Evolutionary conservation across 2,888 invertebrate genomes (phyloP), one percentile per base, ranked within the genome.

Genomic region (Scaptomyza cyrtandrae): DNA sequence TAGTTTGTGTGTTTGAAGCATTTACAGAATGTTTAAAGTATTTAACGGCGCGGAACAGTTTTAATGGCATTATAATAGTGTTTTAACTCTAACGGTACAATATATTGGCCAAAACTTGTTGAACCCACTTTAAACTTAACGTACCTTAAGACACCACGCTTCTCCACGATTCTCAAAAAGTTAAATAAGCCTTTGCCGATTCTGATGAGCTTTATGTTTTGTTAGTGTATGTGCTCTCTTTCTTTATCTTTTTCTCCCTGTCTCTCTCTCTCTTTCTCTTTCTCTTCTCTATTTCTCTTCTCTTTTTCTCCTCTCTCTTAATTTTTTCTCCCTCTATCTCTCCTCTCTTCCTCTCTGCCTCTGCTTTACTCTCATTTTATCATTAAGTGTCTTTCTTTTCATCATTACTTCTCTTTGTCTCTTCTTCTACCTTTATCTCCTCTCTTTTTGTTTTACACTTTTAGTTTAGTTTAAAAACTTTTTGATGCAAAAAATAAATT

Each of bases 381-480:
- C 24, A 5, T 4, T 24, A 24, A 0, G 7, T 29, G 7, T 29
- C 5, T 9, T 29, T 29, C 29, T 29, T 29, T 29, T 29, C 29
- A 7, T 29, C 6, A 29, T 29, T 29, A 1, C 29, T 29, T n/a
- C 39, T 7, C 14, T n/a, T 14, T 14, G 2, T 37, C n/a, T n/a
- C 35, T 37, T n/a, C 5, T 13, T 37, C 6, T 37, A n/a, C n/a
- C 6, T n/a, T n/a, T 13, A 13, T n/a, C 35, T 37, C 35, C n/a
- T 13, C n/a, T 37, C 35, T 13, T 11, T 13, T 13, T n/a, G n/a
- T 37, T 37, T 5, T n/a, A 33, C 44, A 48, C 48, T 69, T 41
- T 56, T 55, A 58, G 48, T 48, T 64, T 71, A 73, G 67, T 73
- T 71, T 58, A 73, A 73, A 72, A 73, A 71, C 46, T 82, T 77